Base-by-base conservation (phyloP, 2,113 vertebrate genomes). In the Cyphomyrus plagiostoma region DNA sequence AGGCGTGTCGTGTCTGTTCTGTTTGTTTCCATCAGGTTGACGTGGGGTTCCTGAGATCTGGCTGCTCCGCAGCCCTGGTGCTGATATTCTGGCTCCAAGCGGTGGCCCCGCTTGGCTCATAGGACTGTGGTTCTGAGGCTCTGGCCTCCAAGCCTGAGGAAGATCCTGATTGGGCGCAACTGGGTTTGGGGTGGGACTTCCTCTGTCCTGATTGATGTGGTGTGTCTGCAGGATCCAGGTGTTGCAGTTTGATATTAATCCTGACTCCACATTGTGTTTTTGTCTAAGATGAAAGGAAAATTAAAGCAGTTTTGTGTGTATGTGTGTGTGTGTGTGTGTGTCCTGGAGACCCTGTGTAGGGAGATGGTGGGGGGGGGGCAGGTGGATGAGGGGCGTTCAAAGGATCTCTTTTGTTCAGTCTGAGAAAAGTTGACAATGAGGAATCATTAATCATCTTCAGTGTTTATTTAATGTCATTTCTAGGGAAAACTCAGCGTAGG, bases 1-100 rank as follows among this genome's bases (percentile, higher is more conserved):
- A 88, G 89, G 82, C 23, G 82, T 84, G 89, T 26, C 46, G 26
- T 26, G 35, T 17, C 74, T 74, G 53, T 89, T 49, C 48, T 89
- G 46, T 46, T 84, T n/a, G 23, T 48, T 23, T 23, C 82, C 45
- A 11, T 23, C 39, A 23, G 23, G 82, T 23, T 23, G 9, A 46
- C 35, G 15, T 48, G 42, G 35, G 45, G 82, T 84, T 48, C 45
- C 5, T 9, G 10, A 4, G 42, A 45, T 84, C 21, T 42, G 45
- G 82, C 10, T 46, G 42, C 45, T 82, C 5, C 3, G 7, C 21
- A 35, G 5, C n/a, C 39, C 17, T 3, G 7, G 23, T 46, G 9
- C 17, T 23, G 42, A 84, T 80, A 39, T 42, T 80, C 5, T 80
- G 30, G 30, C 19, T 35, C 74, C 35, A 42, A 17, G 30, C 1